These are phyloP conservation scores for Pheosia tremula DNA, from an alignment of 2,888 invertebrate genomes.

Conservation along the genomic window DNA sequence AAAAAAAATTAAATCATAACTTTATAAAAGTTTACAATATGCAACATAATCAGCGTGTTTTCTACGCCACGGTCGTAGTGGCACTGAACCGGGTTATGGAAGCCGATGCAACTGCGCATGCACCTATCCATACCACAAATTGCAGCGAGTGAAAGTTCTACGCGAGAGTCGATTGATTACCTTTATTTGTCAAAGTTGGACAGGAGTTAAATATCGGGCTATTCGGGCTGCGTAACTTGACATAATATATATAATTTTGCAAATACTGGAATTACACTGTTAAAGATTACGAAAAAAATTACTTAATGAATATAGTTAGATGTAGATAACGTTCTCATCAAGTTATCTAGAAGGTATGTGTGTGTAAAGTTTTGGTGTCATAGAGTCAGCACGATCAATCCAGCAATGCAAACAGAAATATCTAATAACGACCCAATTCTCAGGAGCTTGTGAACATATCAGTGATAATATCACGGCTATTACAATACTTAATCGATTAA, in stretches of 20 bases:
- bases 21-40: constrained; percentile 27
- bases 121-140: not conserved
- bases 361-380: constrained; percentile 1
- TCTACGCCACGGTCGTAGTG: constrained; percentile 15
- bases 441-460: not conserved
- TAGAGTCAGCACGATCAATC: not conserved
- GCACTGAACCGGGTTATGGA: constrained; percentile 21
- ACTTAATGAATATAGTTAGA: no score
- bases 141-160: not conserved
- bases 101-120: constrained; percentile 9
- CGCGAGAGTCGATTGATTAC: constrained; percentile 1
- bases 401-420: not conserved
- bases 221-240: not conserved
- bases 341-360: not conserved
- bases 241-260: no score
- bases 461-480: not conserved
- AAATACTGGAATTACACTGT: no score
- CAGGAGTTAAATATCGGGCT: not conserved
- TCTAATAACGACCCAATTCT: constrained; percentile 1
- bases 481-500: not conserved
- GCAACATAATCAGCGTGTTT: constrained; percentile 25
- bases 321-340: not conserved
- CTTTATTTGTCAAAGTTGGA: not conserved
- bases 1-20: not conserved
- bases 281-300: no score